Percentiles rank a stretch among this genome's conserved stretches.
Conservation (phyloP, 1,140 invertebrate species). For the Chironomus striatipennis region DNA sequence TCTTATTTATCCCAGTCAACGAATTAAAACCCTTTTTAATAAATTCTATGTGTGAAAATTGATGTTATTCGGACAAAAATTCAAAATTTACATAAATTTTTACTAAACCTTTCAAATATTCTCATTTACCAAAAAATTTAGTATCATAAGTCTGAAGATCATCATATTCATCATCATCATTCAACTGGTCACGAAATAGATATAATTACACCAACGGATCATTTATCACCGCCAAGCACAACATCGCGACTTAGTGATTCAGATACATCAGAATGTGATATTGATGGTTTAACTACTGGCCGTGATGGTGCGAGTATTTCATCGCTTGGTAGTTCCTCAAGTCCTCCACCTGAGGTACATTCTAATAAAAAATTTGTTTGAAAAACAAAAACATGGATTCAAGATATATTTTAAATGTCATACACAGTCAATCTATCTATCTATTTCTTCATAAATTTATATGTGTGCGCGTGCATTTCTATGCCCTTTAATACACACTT, state of each 20-base stretch:
- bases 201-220: conserved; percentile 65
- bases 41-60: background rate
- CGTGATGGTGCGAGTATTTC: conserved; percentile 71
- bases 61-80: background rate
- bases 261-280: conserved; percentile 83
- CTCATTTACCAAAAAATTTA: background rate
- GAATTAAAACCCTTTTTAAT: background rate
- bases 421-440: too few relatives aligned
- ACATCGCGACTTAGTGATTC: conserved; percentile 84
- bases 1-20: background rate
- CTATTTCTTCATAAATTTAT: too few relatives aligned
- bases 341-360: conserved; percentile 51
- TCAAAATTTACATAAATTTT: background rate
- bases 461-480: too few relatives aligned
- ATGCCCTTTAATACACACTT: too few relatives aligned
- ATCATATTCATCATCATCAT: background rate
- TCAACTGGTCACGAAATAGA: conserved; percentile 39
- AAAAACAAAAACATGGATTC: conserved; percentile 24
- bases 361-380: conserved; percentile 28
- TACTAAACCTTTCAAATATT: background rate
- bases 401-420: background rate
- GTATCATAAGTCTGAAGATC: conserved; percentile 12
- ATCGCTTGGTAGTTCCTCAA: conserved; percentile 79
- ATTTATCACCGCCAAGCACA: conserved; percentile 83
- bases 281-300: conserved; percentile 58